Evolutionary conservation across 2,113 vertebrate species (phyloP), one percentile per base, ranked within the genome.

Genomic region (Baryphthengus martii): DNA sequence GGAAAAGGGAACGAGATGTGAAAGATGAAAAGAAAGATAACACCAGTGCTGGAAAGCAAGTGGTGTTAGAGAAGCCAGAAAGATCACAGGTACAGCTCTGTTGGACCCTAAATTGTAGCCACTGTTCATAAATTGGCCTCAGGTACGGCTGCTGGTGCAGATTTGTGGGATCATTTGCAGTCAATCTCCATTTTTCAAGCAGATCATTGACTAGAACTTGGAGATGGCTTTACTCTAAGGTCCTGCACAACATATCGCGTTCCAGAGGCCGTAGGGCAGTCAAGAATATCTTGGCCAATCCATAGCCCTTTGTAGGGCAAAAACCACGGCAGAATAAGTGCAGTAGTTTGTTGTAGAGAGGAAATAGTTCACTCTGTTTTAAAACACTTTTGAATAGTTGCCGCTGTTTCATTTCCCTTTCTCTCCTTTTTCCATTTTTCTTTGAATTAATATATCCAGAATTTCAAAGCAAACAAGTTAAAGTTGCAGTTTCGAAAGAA

Each of bases 1-100:
- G 58, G 40, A 63, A 40, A 31, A 45, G 65, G 39, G 62, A 47
- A 42, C 82, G 65, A 87, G 66, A 88, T 17, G 24, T 23, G 35
- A 44, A 29, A 75, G 90, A 61, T 86, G 66, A 83, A 68, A 78
- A 53, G 75, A 85, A 94, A 90, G 96, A 96, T 91, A 94, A 93
- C 65, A 80, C 75, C 61, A 61, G 28, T 0, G 10, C 89, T 96
- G 93, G 67, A 83, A 91, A 80, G 87, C 62, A 72, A 88, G 77
- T 37, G 74, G 18, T 83, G 55, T 18, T 83, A 16, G 93, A 61
- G 82, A 56, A 92, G 95, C 84, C 88, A 88, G 88, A 59, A 76
- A 33, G 42, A 89, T 94, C 66, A 68, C 68, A 93, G 81, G 94
- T 88, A 85, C 12, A 17, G 74, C 75, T 95, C 91, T 94, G 85